Evolutionary conservation across 2,113 vertebrate genomes (phyloP), one percentile per base, ranked within the genome.

Genomic region (Edolisoma coerulescens): DNA sequence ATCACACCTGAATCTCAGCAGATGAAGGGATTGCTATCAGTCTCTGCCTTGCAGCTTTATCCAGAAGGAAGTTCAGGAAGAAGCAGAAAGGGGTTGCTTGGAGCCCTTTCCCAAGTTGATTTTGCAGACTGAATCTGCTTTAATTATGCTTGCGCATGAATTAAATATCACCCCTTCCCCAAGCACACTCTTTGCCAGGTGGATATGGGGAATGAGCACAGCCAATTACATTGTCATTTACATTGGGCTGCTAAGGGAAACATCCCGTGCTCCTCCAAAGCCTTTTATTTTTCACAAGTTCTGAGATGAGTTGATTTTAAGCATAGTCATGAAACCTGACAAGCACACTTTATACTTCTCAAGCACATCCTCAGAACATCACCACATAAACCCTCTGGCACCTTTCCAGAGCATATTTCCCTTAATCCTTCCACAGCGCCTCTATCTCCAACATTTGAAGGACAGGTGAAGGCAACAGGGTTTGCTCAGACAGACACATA

Each of bases 221-320:
- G 39, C 19, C 7, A 1, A 8, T 32, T 28, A 2, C 22, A 71
- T 61, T 2, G 1, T 13, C 49, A n/a, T 30, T 71, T 64, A 20
- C 3, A 0, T 2, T 22, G 0, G 1, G 16, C 10, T 44, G 42
- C 30, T 23, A 37, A 16, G 59, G 56, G 54, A 83, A 86, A 15
- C 2, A 3, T 56, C 32, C 41, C 0, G 0, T 3, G 28, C 39
- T 41, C 47, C 44, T 39, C 27, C 30, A 69, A 75, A 77, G 42
- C 23, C 49, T 67, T 45, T 47, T 35, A 12, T n/a, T 32, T 57
- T n/a, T 18, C 28, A 23, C 8, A 6, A 0, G 28, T 24, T 74
- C 68, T 12, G 23, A 67, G 59, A 44, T 33, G 20, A 22, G 22
- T 23, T 60, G 37, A n/a, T 61, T 57, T 71, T 47, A 80, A 83